Percentiles rank a stretch among this genome's conserved stretches.
Conservation (phyloP, 23 tunicate species). For the Diplosoma virens region DNA sequence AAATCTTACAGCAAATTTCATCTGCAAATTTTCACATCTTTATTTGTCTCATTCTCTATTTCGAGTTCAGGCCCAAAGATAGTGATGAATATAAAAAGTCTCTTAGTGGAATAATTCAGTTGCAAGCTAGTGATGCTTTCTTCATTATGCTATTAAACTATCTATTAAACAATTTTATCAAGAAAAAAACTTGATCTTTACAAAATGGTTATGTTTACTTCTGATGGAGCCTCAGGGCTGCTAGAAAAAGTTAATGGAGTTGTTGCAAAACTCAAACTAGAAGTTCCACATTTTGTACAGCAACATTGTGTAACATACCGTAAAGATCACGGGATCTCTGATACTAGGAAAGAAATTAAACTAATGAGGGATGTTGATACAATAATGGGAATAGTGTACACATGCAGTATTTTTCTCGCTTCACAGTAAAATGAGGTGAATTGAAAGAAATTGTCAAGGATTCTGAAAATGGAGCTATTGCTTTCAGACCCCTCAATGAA, state of each 20-base stretch:
- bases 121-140: not conserved
- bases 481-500: slow-evolving; percentile 1
- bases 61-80: not conserved
- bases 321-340: not conserved
- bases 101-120: not conserved
- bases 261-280: not conserved
- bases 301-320: not conserved
- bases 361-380: not conserved
- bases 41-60: not conserved
- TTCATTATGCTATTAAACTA: not conserved
- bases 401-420: not conserved
- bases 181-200: not conserved
- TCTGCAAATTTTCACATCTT: not conserved
- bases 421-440: not conserved
- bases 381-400: not conserved
- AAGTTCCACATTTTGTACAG: not conserved
- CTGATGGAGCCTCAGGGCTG: not conserved
- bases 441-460: not conserved
- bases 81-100: not conserved
- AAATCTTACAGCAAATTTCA: not conserved
- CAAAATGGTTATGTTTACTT: not conserved
- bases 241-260: not conserved
- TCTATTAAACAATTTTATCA: not conserved
- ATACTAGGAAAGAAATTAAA: not conserved
- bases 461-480: not conserved